Conservation (phyloP, 2,888 invertebrate species). For the Mimumesa dahlbomi region DNA sequence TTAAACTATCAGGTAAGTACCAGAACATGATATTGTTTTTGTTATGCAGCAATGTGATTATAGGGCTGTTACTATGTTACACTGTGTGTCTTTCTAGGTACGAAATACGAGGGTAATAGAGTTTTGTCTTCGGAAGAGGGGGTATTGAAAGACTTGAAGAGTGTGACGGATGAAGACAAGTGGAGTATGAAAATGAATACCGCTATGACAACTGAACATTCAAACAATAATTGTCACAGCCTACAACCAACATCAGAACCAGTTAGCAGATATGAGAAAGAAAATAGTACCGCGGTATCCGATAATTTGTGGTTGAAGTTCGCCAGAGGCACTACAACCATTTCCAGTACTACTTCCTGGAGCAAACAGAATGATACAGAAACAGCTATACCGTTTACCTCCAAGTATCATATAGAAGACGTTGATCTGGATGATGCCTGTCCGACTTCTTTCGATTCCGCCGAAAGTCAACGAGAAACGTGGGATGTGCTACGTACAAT, state of each 20-base stretch:
- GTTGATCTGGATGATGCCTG: conserved; percentile 49
- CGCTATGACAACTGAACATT: conserved; percentile 38
- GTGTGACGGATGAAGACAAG: conserved; percentile 49
- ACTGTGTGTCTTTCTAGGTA: conserved; percentile 57
- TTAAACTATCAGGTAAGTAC: conserved; percentile 72
- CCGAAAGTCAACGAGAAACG: conserved; percentile 51
- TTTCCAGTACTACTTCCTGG: conserved; percentile 25
- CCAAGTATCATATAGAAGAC: conserved; percentile 19
- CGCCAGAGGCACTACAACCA: conserved; percentile 31
- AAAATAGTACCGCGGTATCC: conserved; percentile 53
- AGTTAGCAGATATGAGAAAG: conserved; percentile 46
- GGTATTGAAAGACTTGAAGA: conserved; percentile 58
- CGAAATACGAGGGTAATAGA: conserved; percentile 72
- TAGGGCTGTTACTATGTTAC: background rate
- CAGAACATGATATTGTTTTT: background rate
- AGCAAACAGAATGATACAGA: conserved; percentile 44
- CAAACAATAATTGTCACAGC: conserved; percentile 30
- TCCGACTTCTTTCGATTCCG: conserved; percentile 46
- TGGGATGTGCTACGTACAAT: conserved; percentile 69
- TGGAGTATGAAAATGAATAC: conserved; percentile 50
- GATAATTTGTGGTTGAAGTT: conserved; percentile 44
- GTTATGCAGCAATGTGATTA: background rate
- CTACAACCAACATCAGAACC: conserved; percentile 33
- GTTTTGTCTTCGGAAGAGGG: conserved; percentile 70
- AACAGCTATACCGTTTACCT: conserved; percentile 28